These are phyloP conservation scores for Autographa pulchrina DNA, from an alignment of 2,888 invertebrate genomes.

Conservation along the genomic window DNA sequence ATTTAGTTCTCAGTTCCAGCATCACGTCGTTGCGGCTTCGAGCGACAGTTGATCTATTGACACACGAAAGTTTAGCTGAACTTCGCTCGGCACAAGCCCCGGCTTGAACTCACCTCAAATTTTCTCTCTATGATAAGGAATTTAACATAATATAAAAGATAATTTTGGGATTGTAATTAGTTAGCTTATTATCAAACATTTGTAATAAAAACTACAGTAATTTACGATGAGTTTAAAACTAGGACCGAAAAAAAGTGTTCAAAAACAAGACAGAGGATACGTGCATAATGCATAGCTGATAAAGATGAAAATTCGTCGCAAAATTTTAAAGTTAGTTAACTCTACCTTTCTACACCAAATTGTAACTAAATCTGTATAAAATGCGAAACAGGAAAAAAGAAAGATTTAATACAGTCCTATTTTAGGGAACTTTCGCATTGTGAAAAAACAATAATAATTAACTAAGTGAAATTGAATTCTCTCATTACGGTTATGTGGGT, in stretches of 20 bases:
- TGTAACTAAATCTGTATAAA: background rate
- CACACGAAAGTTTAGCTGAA: conserved; percentile 37
- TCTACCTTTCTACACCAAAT: background rate
- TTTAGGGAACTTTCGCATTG: background rate
- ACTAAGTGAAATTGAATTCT: conserved; percentile 46
- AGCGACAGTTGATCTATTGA: conserved; percentile 42
- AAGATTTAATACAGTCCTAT: conserved; percentile 1
- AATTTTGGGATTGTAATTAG: background rate
- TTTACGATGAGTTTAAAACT: background rate
- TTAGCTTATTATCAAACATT: background rate
- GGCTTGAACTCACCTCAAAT: conserved; percentile 17
- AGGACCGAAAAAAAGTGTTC: too few species aligned
- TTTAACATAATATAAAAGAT: background rate
- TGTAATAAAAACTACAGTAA: background rate
- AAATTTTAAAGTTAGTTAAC: too few species aligned
- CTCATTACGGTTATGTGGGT: conserved; percentile 67
- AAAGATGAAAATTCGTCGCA: too few species aligned
- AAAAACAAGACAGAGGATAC: too few species aligned
- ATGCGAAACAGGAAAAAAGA: background rate
- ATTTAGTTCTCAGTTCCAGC: conserved; percentile 29
- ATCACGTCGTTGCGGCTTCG: conserved; percentile 30
- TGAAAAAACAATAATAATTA: conserved; percentile 2
- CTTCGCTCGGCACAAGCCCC: conserved; percentile 21
- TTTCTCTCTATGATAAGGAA: conserved; percentile 36
- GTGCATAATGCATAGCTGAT: too few species aligned